Percentiles rank a stretch among this genome's conserved stretches.
Conservation (phyloP, 2,113 vertebrate genomes). For the Larimichthys crocea region DNA sequence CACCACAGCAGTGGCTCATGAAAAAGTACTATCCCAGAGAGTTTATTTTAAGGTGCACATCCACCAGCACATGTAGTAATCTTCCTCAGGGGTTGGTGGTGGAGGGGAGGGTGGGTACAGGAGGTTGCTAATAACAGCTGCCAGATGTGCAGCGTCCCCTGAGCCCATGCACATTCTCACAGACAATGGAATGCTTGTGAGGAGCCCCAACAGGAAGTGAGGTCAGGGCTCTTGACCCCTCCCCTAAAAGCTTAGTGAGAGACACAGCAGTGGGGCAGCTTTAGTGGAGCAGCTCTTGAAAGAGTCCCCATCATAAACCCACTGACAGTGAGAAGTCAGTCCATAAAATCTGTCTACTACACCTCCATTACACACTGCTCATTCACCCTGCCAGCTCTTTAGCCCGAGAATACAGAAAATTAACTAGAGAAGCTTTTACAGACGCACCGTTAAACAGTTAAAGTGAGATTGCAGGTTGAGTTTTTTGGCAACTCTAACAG, state of each 20-base stretch:
- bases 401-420: conserved; percentile 1
- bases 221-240: conserved; percentile 84
- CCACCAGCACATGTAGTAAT: conserved; percentile 51
- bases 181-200: conserved; percentile 88
- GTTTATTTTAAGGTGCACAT: conserved; percentile 60
- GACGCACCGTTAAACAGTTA: neutral
- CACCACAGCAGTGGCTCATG: conserved; percentile 6
- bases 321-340: conserved; percentile 53
- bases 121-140: conserved; percentile 84
- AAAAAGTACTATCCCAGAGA: conserved; percentile 41
- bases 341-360: conserved; percentile 61
- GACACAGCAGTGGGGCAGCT: conserved; percentile 62
- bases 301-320: conserved; percentile 71
- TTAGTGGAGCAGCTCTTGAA: conserved; percentile 47
- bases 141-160: conserved; percentile 85
- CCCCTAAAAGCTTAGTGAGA: conserved; percentile 69
- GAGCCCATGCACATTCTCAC: conserved; percentile 84
- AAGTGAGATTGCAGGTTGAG: neutral
- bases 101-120: conserved; percentile 25
- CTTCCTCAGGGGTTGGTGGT: conserved; percentile 29
- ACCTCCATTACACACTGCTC: conserved; percentile 31
- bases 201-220: conserved; percentile 86
- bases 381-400: conserved; percentile 27
- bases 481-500: neutral
- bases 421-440: conserved; percentile 1